Evolutionary conservation across 2,888 invertebrate species (phyloP), one percentile per base, ranked within the genome.

Genomic region (Xestia xanthographa): DNA sequence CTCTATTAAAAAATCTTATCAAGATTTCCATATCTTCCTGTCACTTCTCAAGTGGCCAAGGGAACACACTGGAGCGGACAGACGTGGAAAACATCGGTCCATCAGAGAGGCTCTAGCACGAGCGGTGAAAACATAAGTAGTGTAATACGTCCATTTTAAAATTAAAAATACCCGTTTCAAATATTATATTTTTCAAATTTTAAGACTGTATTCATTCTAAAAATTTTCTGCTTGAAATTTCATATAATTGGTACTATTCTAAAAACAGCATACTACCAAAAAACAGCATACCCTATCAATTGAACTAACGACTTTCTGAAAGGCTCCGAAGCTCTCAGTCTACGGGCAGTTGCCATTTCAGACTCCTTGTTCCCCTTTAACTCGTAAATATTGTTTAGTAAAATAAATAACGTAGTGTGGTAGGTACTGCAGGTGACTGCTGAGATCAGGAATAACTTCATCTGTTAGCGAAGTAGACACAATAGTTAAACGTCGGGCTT

Each of bases 1-100:
- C 34, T 45, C 38, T 58, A 43, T 14, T n/a, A 12, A 71, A 45
- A 38, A 26, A n/a, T n/a, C n/a, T 58, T 45, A 45, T 58, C 73
- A 45, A 58, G 38, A 56, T 45, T 71, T 43, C 20, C 17, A 41
- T 60, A 58, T 72, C 26, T 45, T 73, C 56, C 26, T 45, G 11
- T 41, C 70, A 72, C 22, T 50, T 50, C 26, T 70, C 41, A 26
- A 50, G 41, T 70, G 26, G 26, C 38, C 38, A 48, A 34, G 48
- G 26, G 9, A 22, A 9, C 50, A 22, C 4, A 50, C 9, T 50
- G 50, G 9, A 50, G 50, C 50, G 50, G 22, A 9, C 50, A 9
- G 48, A 48, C 26, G 14, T 29, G 56, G 34, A 34, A 2, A 12
- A 53, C n/a, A 53, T 53, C 5, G n/a, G n/a, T 53, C 53, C 41